Base-by-base conservation (phyloP, 2,888 invertebrate genomes). In the Euplagia quadripunctaria region DNA sequence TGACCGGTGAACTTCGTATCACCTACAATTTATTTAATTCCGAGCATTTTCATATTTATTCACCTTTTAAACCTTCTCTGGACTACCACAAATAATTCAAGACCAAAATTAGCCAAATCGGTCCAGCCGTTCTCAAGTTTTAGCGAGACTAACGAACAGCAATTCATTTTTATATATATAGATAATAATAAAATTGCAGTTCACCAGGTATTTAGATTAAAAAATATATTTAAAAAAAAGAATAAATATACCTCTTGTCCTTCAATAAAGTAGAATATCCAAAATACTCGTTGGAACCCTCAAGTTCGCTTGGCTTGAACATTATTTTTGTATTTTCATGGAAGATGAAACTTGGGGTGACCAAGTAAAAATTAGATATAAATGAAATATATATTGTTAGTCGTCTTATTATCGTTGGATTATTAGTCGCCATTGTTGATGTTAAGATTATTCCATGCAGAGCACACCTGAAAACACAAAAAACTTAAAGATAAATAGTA, bases 241-340 rank as follows among this genome's bases (percentile, higher is more conserved):
- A 58, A 12, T 42, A 20, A 31, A 58, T 11, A 43, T 31, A 93
- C 93, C 90, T 88, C 49, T 88, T 79, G 55, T 84, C 78, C 70
- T 83, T 88, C 46, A 94, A 79, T 64, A 92, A 79, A 0, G 92
- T 91, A 7, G 91, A 86, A 73, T 87, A 94, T 8, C 94, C 94
- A 79, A 94, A 94, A 83, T 90, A 92, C 42, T 87, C 87, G 12
- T 63, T 65, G 6, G 55, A 58, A n/a, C 0, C 4, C n/a, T 91
- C 82, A 0, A 76, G 61, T 8, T 64, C 77, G 43, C 88, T 88
- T 0, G 94, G 90, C 17, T 78, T 73, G 77, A 91, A 93, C 0
- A 86, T 84, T 1, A 90, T 79, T 82, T 88, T 91, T 0, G 91
- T 91, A 11, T 89, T 89, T 65, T 88, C 91, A 67, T 94, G 93